A percentile compares a stretch with the other conserved stretches of the same genome.
Evolutionary conservation across 2,797 vertebrate genomes (phyloP).

Genomic region (Hipposideros larvatus): DNA sequence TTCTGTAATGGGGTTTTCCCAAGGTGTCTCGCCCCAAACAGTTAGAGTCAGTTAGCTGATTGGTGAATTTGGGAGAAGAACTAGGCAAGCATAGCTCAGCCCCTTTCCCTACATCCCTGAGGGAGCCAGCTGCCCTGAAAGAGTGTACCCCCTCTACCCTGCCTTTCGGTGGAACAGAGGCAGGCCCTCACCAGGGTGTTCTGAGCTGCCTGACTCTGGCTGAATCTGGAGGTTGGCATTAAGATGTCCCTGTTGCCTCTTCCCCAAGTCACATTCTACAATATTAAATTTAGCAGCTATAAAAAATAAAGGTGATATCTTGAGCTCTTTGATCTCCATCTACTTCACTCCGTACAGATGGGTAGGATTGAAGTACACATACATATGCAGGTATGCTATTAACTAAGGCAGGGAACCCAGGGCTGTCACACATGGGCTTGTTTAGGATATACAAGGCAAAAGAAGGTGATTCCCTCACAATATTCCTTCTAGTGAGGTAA

Average conservation of each 20-base stretch:
- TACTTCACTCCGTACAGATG: neutral
- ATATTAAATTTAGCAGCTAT: neutral
- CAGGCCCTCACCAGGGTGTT: neutral
- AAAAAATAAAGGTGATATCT: neutral
- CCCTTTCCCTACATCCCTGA: neutral
- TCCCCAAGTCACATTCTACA: neutral
- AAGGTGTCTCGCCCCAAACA: neutral
- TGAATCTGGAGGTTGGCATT: neutral
- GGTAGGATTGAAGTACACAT: neutral
- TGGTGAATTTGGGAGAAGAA: neutral
- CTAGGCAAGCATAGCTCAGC: neutral
- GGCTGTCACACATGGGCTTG: neutral
- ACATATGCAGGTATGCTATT: neutral
- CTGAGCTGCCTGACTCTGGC: neutral
- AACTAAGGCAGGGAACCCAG: neutral
- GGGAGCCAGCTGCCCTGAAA: neutral
- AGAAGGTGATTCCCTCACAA: neutral
- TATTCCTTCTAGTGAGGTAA: neutral
- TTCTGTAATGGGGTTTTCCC: neutral
- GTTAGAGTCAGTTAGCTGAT: neutral
- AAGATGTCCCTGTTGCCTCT: neutral
- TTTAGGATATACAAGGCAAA: neutral
- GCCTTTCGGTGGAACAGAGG: neutral
- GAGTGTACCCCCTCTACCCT: accelerated
- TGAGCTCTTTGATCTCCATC: neutral